Evolutionary conservation across 2,797 vertebrate species (phyloP).

Genomic region (Neopelma chrysocephalum): DNA sequence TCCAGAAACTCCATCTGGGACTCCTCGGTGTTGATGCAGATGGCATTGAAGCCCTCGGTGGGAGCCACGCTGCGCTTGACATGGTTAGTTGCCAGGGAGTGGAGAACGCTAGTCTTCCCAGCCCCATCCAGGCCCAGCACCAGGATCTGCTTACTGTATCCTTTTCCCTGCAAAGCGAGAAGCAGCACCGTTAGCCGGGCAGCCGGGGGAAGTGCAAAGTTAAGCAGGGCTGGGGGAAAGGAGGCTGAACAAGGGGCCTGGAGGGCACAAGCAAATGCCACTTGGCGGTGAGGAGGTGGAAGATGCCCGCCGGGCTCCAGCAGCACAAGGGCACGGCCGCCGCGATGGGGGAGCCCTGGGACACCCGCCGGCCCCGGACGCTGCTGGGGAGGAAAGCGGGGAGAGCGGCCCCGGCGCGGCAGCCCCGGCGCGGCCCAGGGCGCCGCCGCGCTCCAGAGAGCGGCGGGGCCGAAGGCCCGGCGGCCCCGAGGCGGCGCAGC

Average conservation of each 20-base stretch:
- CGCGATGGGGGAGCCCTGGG: background rate
- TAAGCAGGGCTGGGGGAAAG: background rate
- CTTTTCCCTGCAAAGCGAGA: constrained; percentile 59
- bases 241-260: background rate
- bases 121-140: constrained; percentile 92
- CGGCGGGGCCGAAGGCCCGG: background rate
- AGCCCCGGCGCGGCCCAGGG: background rate
- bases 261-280: background rate
- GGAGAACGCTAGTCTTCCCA: constrained; percentile 91
- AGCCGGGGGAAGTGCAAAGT: background rate
- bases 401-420: background rate
- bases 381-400: background rate
- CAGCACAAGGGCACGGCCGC: background rate
- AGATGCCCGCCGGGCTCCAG: background rate
- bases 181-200: background rate
- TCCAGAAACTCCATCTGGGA: constrained; percentile 89
- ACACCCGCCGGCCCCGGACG: background rate
- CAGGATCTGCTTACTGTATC: constrained; percentile 82
- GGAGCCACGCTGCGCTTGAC: constrained; percentile 81
- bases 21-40: constrained; percentile 84
- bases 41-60: constrained; percentile 86
- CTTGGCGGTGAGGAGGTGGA: too few species aligned
- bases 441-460: background rate
- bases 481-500: background rate
- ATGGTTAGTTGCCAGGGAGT: constrained; percentile 80